Evolutionary conservation across 2,888 invertebrate species (phyloP).

Genomic region (Nezara viridula): DNA sequence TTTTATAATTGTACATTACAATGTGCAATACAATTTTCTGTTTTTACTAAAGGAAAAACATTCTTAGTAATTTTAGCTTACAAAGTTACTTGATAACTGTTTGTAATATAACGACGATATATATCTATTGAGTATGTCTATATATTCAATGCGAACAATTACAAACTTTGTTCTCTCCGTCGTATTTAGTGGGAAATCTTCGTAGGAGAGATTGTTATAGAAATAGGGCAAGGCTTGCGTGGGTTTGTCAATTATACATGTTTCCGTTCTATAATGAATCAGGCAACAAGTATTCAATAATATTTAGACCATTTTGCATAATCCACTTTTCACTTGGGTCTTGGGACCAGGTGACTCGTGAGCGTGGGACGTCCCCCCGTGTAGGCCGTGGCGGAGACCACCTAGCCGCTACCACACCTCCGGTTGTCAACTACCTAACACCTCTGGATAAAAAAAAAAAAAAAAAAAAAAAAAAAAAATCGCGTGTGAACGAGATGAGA

Average conservation of each 20-base stretch:
- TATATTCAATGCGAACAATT: no score
- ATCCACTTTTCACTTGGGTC: constrained; percentile 33
- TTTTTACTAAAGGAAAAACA: no score
- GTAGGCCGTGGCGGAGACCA: constrained; percentile 1
- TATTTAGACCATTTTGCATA: constrained; percentile 43
- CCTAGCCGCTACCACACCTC: not conserved
- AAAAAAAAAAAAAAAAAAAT: not conserved
- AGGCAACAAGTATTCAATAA: constrained; percentile 25
- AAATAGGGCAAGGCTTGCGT: constrained; percentile 8
- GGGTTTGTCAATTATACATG: constrained; percentile 23
- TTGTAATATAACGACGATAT: no score
- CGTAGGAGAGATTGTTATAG: not conserved
- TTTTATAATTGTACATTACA: no score
- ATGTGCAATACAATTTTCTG: no score
- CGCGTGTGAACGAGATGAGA: not conserved
- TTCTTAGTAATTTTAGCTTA: not conserved
- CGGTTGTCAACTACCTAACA: constrained; percentile 26
- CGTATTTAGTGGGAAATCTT: no score
- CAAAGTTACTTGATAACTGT: no score
- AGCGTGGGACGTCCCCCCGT: not conserved
- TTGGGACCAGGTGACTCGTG: not conserved
- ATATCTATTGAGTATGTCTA: no score
- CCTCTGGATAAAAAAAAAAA: not conserved
- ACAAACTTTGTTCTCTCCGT: no score
- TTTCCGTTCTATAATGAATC: constrained; percentile 47